Percentiles rank a stretch among this genome's conserved stretches.
Evolutionary conservation across 92 coral and sea anemone species (phyloP).

Genomic region (Parazoanthus darwini): DNA sequence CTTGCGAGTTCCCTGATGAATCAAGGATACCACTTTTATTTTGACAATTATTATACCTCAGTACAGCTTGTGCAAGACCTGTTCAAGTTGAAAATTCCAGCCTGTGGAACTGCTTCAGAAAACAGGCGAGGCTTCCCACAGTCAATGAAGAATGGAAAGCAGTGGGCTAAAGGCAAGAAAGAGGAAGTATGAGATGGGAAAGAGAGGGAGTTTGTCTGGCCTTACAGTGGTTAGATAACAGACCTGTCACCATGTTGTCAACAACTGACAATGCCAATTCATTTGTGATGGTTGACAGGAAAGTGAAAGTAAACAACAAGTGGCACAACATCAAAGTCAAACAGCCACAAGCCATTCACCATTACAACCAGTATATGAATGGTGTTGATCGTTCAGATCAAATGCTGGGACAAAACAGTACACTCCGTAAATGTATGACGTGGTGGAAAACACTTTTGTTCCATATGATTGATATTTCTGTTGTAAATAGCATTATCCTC

Average conservation of each 20-base stretch:
- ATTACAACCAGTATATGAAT: conserved; percentile 63
- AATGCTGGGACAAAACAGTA: conserved; percentile 32
- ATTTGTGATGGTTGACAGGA: conserved; percentile 31
- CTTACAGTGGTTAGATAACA: conserved; percentile 61
- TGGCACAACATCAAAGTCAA: conserved; percentile 48
- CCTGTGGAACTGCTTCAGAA: conserved; percentile 50
- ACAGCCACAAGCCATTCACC: conserved; percentile 53
- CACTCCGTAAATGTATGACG: conserved; percentile 42
- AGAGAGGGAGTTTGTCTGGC: conserved; percentile 51
- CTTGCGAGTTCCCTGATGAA: conserved; percentile 43
- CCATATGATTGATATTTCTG: conserved; percentile 39
- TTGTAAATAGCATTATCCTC: conserved; percentile 50
- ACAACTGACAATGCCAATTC: conserved; percentile 63
- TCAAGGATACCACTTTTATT: conserved; percentile 72
- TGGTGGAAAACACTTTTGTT: conserved; percentile 60
- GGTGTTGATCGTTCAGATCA: conserved; percentile 50
- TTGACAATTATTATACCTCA: conserved; percentile 64
- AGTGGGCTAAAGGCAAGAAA: conserved; percentile 62
- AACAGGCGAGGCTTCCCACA: conserved; percentile 55
- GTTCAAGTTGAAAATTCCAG: conserved; percentile 43
- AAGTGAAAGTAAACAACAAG: conserved; percentile 40
- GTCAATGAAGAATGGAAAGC: conserved; percentile 50
- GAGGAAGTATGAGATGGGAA: conserved; percentile 65
- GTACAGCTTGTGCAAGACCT: conserved; percentile 53
- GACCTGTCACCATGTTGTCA: conserved; percentile 59